Percentiles rank a stretch among this genome's conserved stretches.
These are phyloP conservation scores for Choristoneura fumiferana DNA, from an alignment of 1,140 invertebrate species.

Conservation along the genomic window DNA sequence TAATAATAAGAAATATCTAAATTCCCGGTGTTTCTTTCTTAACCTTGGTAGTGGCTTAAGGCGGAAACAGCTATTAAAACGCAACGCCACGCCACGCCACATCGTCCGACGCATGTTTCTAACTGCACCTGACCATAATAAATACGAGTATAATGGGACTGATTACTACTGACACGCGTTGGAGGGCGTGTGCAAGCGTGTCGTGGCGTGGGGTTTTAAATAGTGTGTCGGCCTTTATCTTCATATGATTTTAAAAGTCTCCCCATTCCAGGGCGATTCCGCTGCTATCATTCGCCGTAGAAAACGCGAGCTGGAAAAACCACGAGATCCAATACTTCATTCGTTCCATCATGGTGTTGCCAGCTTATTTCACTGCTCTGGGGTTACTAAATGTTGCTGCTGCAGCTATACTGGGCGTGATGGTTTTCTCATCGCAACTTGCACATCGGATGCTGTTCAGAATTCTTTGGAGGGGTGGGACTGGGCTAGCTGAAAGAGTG, in stretches of 20 bases:
- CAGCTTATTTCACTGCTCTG: conserved; percentile 57
- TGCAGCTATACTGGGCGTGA: conserved; percentile 34
- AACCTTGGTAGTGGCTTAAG: too few species aligned
- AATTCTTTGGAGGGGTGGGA: conserved; percentile 57
- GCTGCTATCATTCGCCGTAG: conserved; percentile 38
- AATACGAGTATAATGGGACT: too few species aligned
- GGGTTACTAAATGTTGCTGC: conserved; percentile 46
- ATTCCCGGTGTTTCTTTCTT: too few species aligned
- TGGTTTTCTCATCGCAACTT: conserved; percentile 63
- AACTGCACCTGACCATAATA: too few species aligned
- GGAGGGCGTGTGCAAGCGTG: too few species aligned
- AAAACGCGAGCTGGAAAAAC: conserved; percentile 51
- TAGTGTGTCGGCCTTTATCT: too few species aligned
- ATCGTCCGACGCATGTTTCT: too few species aligned
- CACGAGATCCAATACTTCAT: conserved; percentile 53
- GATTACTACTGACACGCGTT: too few species aligned
- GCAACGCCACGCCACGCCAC: too few species aligned
- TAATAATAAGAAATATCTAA: too few species aligned
- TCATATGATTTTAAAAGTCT: not conserved
- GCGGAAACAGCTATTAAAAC: too few species aligned
- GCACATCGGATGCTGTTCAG: conserved; percentile 61
- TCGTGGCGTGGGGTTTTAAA: too few species aligned
- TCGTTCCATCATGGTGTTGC: conserved; percentile 48
- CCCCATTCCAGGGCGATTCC: conserved; percentile 50
- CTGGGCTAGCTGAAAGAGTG: conserved; percentile 46